Evolutionary conservation across 2,797 vertebrate genomes (phyloP).

Genomic region (Rhinoraja longicauda): DNA sequence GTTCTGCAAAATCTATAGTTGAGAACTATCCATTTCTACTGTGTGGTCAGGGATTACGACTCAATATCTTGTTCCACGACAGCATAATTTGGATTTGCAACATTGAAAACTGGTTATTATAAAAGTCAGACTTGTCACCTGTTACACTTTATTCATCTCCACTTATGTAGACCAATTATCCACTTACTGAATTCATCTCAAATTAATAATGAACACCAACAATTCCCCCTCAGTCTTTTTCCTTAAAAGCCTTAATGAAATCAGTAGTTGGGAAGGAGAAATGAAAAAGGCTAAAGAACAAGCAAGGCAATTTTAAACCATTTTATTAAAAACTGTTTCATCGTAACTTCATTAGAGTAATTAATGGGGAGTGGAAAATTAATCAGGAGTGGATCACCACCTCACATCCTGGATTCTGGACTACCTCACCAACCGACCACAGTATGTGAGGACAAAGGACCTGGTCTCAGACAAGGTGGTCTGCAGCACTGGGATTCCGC

Average conservation of each 20-base stretch:
- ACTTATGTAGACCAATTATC: neutral
- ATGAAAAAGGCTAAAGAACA: neutral
- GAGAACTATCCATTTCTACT: neutral
- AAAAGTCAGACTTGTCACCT: neutral
- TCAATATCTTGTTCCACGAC: neutral
- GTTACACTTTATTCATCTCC: no score
- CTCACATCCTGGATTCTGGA: no score
- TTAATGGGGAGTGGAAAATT: no score
- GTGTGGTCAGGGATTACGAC: neutral
- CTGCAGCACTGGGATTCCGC: no score
- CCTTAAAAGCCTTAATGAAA: neutral
- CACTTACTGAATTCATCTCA: no score
- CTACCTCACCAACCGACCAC: no score
- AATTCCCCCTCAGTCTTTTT: neutral
- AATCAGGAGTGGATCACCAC: no score
- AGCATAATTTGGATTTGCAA: neutral
- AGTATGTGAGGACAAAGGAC: no score
- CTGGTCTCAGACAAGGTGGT: no score
- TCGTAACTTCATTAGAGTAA: neutral
- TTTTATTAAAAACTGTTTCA: neutral
- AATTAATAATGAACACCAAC: neutral
- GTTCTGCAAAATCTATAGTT: neutral
- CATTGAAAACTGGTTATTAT: neutral
- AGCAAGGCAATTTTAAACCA: neutral
- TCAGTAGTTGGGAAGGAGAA: neutral